These are phyloP conservation scores for Stratiomys singularior DNA, from an alignment of 2,888 invertebrate species.

Conservation along the genomic window DNA sequence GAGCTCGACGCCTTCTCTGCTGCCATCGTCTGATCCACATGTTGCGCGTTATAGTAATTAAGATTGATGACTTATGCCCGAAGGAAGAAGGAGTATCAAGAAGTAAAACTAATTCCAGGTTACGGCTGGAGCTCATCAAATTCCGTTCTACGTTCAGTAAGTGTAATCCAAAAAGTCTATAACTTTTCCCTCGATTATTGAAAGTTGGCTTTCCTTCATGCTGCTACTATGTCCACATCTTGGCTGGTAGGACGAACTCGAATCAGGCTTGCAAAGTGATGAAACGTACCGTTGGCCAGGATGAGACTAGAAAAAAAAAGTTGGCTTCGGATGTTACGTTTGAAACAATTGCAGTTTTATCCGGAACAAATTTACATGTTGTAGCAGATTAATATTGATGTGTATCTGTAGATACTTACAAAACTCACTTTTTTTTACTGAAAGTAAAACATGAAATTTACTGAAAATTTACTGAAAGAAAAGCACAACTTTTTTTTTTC, in stretches of 20 bases:
- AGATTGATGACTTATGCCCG: slow-evolving; percentile 42
- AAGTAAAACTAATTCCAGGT: slow-evolving; percentile 45
- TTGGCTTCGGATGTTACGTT: no score
- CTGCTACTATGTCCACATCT: neutral
- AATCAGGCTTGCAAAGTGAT: slow-evolving; percentile 16
- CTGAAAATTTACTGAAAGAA: no score
- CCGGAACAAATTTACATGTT: no score
- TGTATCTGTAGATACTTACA: no score
- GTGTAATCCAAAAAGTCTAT: slow-evolving; percentile 42
- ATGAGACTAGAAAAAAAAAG: neutral
- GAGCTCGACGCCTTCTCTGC: neutral
- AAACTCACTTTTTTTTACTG: no score
- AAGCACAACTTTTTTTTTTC: no score
- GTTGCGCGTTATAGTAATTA: slow-evolving; percentile 40
- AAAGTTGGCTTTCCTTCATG: slow-evolving; percentile 21
- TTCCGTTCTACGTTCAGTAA: slow-evolving; percentile 43
- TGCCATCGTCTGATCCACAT: slow-evolving; percentile 36
- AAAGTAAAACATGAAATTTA: no score
- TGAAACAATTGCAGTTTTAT: no score
- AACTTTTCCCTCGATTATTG: slow-evolving; percentile 41
- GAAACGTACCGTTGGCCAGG: neutral
- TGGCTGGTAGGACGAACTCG: neutral
- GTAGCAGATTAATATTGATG: no score
- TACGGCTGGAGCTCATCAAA: slow-evolving; percentile 42
- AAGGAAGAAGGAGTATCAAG: slow-evolving; percentile 41